A percentile compares a stretch with the other conserved stretches of the same genome.
phyloP scores from a whole-genome alignment of 2,888 invertebrate genomes.

The Macrosiphum euphorbiae region DNA sequence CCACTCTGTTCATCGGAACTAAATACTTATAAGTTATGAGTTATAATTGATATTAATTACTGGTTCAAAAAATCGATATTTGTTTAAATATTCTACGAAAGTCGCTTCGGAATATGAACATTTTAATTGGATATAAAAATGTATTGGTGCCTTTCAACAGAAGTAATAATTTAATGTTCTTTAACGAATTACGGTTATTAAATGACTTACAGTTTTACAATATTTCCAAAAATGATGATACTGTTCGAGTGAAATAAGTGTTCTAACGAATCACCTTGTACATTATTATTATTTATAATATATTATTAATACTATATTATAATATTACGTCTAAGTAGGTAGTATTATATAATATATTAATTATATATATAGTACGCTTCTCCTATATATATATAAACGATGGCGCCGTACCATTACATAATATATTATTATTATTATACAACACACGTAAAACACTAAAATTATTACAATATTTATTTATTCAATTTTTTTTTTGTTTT shows the following conservation, averaged over 20 bases:
- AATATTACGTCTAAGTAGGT: not conserved
- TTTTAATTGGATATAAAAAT: not conserved
- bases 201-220: not conserved
- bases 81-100: not conserved
- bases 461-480: not conserved
- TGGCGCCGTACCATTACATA: not conserved
- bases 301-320: not conserved
- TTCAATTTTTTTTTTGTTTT: not conserved
- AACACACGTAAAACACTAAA: conserved; percentile 5
- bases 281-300: not conserved
- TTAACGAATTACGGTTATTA: not conserved
- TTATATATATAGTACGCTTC: not conserved
- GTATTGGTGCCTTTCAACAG: not conserved
- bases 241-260: not conserved
- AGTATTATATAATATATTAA: not conserved
- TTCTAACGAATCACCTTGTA: not conserved
- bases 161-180: not conserved
- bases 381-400: not conserved
- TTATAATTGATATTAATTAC: not conserved
- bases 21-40: not conserved
- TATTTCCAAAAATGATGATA: not conserved
- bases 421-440: not conserved
- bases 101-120: not conserved
- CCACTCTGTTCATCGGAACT: not conserved
- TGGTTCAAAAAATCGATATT: not conserved